Evolutionary conservation across 2,113 vertebrate genomes (phyloP), one percentile per base, ranked within the genome.

Genomic region (Cinclus mexicanus): DNA sequence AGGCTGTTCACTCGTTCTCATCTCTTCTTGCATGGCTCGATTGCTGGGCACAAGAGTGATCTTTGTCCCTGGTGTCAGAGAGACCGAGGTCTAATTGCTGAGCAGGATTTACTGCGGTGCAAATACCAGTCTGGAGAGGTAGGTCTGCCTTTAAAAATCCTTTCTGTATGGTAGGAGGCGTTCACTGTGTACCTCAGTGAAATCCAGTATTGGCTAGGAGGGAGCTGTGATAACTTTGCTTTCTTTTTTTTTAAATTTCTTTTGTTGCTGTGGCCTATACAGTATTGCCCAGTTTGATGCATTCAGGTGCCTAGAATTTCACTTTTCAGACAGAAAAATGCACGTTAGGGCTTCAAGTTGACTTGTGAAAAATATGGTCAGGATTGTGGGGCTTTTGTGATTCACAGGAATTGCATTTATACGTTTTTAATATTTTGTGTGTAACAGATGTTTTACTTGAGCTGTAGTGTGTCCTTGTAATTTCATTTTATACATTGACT

Each of bases 1-100:
- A 23, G 31, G 67, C 64, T 16, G 6, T 24, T 35, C 4, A 1
- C 35, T 55, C 1, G 0, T 35, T 64, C 41, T 31, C 13, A 8
- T 9, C 35, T 78, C 26, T 6, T 21, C 47, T 42, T 75, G 24
- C 53, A 2, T 0, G 3, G 21, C 9, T 50, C n/a, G 17, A 24
- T 44, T 37, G 17, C 39, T 35, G 25, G 77, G 33, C 69, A 42
- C 42, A 16, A 31, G 55, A 4, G 7, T 5, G 46, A 12, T 19
- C 35, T 77, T 90, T 68, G 68, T 68, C 64, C 60, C 89, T 63
- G 22, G 12, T 42, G 9, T 9, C 35, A 29, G 47, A 53, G 25
- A 53, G 64, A 28, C 35, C 56, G 23, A 81, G 46, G 37, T n/a
- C 80, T 81, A 23, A 77, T 86, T 24, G 16, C 6, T 23, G 4